Conservation (phyloP, 2,113 vertebrate species). For the Ceyx cyanopectus region DNA sequence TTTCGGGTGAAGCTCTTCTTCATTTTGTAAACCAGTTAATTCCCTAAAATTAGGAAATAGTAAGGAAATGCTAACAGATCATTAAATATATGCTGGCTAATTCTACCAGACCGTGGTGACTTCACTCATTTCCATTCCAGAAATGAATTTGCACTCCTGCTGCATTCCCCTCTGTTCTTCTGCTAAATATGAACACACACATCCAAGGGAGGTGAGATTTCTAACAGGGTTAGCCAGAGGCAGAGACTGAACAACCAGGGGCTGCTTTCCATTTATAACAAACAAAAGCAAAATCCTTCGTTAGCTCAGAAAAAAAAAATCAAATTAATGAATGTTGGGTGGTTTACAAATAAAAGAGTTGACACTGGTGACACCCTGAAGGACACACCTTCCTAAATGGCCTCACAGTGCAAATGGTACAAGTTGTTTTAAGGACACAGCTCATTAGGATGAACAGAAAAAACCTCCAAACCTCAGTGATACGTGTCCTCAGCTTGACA, state of each 20-base stretch:
- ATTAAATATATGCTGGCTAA: background rate
- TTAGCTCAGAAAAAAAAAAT: background rate
- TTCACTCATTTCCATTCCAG: background rate
- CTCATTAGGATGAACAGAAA: too few species aligned
- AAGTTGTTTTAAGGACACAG: rapidly evolving
- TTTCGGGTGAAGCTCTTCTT: background rate
- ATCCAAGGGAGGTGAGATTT: background rate
- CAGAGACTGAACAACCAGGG: background rate
- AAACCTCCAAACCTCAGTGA: too few species aligned
- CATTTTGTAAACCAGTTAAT: background rate
- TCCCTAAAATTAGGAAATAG: background rate
- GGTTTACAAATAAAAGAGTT: background rate
- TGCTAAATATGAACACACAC: background rate
- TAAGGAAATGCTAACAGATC: background rate
- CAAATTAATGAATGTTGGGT: background rate
- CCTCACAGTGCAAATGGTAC: background rate
- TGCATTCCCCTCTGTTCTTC: background rate
- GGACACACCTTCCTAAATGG: background rate
- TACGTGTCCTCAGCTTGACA: background rate
- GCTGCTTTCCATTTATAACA: background rate
- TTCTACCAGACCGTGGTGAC: background rate
- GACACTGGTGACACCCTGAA: rapidly evolving
- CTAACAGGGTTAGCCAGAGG: rapidly evolving
- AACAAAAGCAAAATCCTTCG: background rate
- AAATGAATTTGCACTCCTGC: background rate